A percentile compares a stretch with the other conserved stretches of the same genome.
Evolutionary conservation across 2,113 vertebrate genomes (phyloP).

Genomic region (Synodontis membranacea): DNA sequence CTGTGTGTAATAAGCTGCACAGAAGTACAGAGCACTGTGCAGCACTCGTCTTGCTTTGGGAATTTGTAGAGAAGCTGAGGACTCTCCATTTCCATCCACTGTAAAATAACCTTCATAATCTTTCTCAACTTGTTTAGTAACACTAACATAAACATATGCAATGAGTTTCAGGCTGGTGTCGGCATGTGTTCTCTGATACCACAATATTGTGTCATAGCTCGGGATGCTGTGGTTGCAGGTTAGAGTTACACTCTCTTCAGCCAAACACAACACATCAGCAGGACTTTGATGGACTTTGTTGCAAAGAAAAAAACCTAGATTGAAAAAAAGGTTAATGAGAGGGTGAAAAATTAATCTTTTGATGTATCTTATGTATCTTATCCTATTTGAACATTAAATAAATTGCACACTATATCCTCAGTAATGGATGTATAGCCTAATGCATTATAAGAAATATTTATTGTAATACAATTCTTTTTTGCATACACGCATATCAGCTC

Average conservation of each 20-base stretch:
- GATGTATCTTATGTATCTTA: background rate
- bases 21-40: conserved; percentile 42
- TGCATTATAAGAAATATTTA: background rate
- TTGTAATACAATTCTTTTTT: background rate
- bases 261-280: conserved; percentile 23
- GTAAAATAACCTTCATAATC: conserved; percentile 10
- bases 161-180: conserved; percentile 46
- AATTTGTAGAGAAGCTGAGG: background rate
- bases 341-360: background rate
- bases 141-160: conserved; percentile 4
- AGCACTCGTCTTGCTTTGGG: conserved; percentile 19
- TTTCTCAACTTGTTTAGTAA: background rate
- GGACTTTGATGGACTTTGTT: conserved; percentile 39
- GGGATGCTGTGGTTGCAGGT: conserved; percentile 37
- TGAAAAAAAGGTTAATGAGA: background rate
- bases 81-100: conserved; percentile 11
- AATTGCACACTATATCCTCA: background rate
- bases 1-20: conserved; percentile 41
- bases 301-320: conserved; percentile 20
- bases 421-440: background rate
- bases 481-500: background rate
- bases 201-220: conserved; percentile 45
- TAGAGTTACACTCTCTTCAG: background rate
- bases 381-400: background rate
- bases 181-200: conserved; percentile 37